phyloP scores from a whole-genome alignment of 1,140 invertebrate species.

The Tetragnatha versicolor region DNA sequence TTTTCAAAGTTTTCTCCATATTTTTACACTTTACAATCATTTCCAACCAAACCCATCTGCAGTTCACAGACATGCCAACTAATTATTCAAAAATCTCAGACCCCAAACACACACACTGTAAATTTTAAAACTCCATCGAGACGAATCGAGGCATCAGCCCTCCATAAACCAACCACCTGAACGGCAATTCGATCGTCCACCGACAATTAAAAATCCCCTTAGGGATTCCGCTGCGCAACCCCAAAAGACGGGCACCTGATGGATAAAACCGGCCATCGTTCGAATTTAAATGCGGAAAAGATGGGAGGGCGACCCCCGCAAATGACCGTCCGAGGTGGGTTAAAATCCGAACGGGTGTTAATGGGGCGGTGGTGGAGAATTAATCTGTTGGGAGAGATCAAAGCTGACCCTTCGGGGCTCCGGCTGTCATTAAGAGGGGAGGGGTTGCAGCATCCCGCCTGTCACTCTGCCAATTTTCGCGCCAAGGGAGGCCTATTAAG shows the following conservation, averaged over 20 bases:
- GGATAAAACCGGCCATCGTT: constrained; percentile 3
- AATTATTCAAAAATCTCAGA: too few relatives aligned
- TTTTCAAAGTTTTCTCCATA: too few relatives aligned
- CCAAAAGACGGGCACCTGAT: background rate
- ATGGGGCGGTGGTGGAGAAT: constrained; percentile 53
- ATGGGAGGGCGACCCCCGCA: background rate
- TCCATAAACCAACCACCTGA: too few relatives aligned
- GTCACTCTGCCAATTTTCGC: background rate
- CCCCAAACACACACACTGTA: too few relatives aligned
- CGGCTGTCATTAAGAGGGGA: constrained; percentile 43
- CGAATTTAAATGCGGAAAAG: constrained; percentile 22
- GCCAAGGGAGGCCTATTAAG: too few relatives aligned
- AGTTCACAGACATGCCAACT: too few relatives aligned
- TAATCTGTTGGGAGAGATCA: constrained; percentile 47
- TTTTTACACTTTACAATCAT: too few relatives aligned
- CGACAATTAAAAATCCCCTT: background rate
- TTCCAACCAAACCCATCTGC: too few relatives aligned
- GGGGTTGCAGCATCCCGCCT: constrained; percentile 25
- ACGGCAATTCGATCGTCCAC: too few relatives aligned
- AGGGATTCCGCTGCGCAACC: background rate
- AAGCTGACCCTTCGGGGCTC: constrained; percentile 29
- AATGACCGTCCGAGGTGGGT: background rate
- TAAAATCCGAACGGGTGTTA: too few relatives aligned
- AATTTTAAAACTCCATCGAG: too few relatives aligned
- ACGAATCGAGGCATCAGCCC: too few relatives aligned